phyloP scores from a whole-genome alignment of 1,140 invertebrate genomes.

The Zophobas morio region DNA sequence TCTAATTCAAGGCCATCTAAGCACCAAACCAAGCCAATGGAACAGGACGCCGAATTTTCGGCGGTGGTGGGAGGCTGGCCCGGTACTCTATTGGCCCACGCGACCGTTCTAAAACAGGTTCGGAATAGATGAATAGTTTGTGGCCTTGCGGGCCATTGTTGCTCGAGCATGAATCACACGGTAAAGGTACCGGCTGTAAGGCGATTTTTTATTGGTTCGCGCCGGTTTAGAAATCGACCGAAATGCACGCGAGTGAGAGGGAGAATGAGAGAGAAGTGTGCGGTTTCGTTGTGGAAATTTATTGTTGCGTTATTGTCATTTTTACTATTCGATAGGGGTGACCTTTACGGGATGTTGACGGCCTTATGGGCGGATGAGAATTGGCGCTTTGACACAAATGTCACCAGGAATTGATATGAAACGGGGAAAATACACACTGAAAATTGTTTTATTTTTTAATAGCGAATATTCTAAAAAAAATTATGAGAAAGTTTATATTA shows the following conservation, averaged over 20 bases:
- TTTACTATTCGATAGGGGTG: slow-evolving; percentile 26
- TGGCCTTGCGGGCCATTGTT: slow-evolving; percentile 43
- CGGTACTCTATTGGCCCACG: slow-evolving; percentile 48
- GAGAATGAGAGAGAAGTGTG: not conserved
- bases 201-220: slow-evolving; percentile 35
- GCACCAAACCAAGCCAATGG: slow-evolving; percentile 44
- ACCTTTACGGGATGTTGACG: slow-evolving; percentile 7
- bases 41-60: slow-evolving; percentile 28
- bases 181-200: slow-evolving; percentile 29
- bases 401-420: not conserved
- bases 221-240: slow-evolving; percentile 34
- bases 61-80: slow-evolving; percentile 20
- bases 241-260: slow-evolving; percentile 8
- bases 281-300: slow-evolving; percentile 33
- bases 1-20: slow-evolving; percentile 58
- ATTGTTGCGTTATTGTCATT: slow-evolving; percentile 30
- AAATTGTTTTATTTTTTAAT: too few species aligned
- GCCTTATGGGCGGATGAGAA: slow-evolving; percentile 17
- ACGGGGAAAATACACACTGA: too few species aligned
- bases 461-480: too few species aligned
- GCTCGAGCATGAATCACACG: slow-evolving; percentile 35
- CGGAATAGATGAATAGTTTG: slow-evolving; percentile 52
- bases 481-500: too few species aligned
- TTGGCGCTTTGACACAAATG: slow-evolving; percentile 15
- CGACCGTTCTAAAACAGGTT: slow-evolving; percentile 42